A percentile compares a stretch with the other conserved stretches of the same genome.
phyloP scores from a whole-genome alignment of 2,888 invertebrate species.

The Xiphydria camelus region DNA sequence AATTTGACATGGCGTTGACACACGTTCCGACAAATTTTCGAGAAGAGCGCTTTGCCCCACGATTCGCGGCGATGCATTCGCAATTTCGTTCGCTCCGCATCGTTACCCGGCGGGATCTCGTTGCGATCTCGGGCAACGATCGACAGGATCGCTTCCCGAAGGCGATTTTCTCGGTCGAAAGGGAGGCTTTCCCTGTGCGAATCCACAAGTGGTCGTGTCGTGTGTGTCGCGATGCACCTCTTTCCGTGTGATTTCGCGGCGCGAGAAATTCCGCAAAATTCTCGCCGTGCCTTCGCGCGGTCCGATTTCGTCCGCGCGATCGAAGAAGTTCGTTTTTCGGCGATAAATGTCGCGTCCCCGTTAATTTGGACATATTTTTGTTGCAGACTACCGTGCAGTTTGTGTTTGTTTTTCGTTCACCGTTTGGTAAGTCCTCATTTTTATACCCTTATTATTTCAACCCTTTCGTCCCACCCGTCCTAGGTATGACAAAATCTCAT shows the following conservation, averaged over 20 bases:
- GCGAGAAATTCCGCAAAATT: background rate
- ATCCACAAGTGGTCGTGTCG: slow-evolving; percentile 52
- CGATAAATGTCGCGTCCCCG: background rate
- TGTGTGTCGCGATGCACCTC: background rate
- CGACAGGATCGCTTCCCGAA: too few relatives aligned
- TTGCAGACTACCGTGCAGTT: background rate
- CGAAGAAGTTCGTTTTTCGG: too few relatives aligned
- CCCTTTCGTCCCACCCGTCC: slow-evolving; percentile 9
- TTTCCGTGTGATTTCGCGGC: background rate
- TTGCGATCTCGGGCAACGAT: too few relatives aligned
- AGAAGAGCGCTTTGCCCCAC: background rate
- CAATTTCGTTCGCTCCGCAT: too few relatives aligned
- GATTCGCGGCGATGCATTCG: too few relatives aligned
- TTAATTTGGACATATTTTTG: slow-evolving; percentile 1
- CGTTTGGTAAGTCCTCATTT: slow-evolving; percentile 2
- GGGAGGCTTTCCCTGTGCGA: slow-evolving; percentile 2
- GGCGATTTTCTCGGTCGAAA: too few relatives aligned
- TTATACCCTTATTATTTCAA: slow-evolving; percentile 5
- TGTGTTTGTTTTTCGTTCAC: slow-evolving; percentile 3
- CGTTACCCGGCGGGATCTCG: too few relatives aligned
- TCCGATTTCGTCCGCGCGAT: too few relatives aligned
- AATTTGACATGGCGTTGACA: slow-evolving; percentile 44
- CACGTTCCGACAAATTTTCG: background rate
- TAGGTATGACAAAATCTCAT: too few relatives aligned
- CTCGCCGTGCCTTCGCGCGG: too few relatives aligned